These are phyloP conservation scores for Dryoscopus gambensis DNA, from an alignment of 2,113 vertebrate species.

Conservation along the genomic window DNA sequence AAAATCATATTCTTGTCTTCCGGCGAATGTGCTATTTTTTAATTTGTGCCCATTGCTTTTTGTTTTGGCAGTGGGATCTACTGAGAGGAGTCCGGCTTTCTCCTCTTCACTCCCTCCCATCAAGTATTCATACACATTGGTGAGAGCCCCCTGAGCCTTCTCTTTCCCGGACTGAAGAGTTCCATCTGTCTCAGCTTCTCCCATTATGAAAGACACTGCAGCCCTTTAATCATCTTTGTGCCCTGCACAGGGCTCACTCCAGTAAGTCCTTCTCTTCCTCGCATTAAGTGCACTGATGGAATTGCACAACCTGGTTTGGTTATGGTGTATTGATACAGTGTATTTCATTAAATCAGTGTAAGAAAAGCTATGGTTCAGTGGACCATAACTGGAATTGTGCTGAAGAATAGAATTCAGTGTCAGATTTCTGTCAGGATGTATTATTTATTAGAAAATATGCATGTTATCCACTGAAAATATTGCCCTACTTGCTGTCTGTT, in stretches of 20 bases:
- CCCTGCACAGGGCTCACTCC: neutral
- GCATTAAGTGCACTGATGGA: neutral
- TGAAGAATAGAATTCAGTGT: neutral
- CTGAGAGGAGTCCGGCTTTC: neutral
- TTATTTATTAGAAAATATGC: neutral
- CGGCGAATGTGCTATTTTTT: fast-evolving
- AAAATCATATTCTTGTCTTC: neutral
- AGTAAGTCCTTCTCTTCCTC: neutral
- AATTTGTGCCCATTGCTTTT: neutral
- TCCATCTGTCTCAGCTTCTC: neutral
- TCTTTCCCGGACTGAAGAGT: neutral
- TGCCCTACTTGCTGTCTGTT: neutral
- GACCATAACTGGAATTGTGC: neutral
- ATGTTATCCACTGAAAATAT: neutral
- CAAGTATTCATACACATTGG: neutral
- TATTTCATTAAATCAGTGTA: neutral
- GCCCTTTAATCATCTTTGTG: neutral
- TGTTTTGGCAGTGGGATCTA: neutral
- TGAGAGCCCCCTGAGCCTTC: neutral
- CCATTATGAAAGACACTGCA: neutral
- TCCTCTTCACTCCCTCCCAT: neutral
- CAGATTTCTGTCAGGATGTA: neutral
- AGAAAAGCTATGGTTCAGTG: neutral
- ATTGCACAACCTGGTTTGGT: neutral
- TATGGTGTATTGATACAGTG: neutral